Percentiles rank a stretch among this genome's conserved stretches.
Conservation (phyloP, 2,113 vertebrate genomes). For the Thalassarche chlororhynchos region DNA sequence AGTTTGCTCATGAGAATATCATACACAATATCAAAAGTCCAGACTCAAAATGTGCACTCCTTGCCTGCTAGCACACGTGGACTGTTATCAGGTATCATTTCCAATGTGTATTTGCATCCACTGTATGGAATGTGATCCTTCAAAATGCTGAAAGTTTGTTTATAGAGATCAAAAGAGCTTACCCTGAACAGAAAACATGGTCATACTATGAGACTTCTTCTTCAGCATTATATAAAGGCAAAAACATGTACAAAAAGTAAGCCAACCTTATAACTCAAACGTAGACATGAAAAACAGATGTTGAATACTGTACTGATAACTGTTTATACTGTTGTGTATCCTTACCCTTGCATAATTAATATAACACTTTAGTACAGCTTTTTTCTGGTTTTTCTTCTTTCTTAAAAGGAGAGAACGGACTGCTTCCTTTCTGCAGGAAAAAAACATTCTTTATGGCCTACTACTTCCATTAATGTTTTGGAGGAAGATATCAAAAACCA, state of each 20-base stretch:
- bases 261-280: not conserved
- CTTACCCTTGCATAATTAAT: not conserved
- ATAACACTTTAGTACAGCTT: accelerated
- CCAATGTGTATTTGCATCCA: not conserved
- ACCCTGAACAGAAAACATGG: not conserved
- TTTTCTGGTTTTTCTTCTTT: not conserved
- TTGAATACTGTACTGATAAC: not conserved
- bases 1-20: not conserved
- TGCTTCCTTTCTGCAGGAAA: not conserved
- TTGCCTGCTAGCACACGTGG: not conserved
- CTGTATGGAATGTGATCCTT: not conserved
- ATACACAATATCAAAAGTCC: not conserved
- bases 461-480: not conserved
- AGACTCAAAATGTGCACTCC: not conserved
- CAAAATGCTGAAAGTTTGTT: not conserved
- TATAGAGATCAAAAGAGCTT: not conserved
- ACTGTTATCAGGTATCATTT: not conserved
- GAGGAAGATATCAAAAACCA: not conserved
- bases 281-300: not conserved
- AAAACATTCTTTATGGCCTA: not conserved
- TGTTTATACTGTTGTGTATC: not conserved
- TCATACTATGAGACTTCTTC: not conserved
- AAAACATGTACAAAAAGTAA: not conserved
- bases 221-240: not conserved
- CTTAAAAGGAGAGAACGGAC: not conserved